A percentile compares a stretch with the other conserved stretches of the same genome.
Evolutionary conservation across 2,113 vertebrate species (phyloP).

Genomic region (Heterotis niloticus): DNA sequence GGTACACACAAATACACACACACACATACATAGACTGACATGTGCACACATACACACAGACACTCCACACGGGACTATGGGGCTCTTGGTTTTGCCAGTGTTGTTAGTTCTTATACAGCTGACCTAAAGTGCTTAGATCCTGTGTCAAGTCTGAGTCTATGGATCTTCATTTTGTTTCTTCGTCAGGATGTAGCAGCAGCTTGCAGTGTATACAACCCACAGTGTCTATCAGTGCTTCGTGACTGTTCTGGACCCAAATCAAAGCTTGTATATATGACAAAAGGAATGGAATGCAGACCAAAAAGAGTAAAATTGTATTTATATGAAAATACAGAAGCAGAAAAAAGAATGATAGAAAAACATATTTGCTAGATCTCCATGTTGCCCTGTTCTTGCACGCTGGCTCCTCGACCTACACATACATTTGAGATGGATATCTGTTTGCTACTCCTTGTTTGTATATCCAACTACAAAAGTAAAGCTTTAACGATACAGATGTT

Average conservation of each 20-base stretch:
- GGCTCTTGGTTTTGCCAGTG: background rate
- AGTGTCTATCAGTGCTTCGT: background rate
- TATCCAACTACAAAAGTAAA: too few species aligned
- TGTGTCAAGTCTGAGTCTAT: too few species aligned
- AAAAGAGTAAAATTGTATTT: slow-evolving; percentile 3
- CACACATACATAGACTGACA: background rate
- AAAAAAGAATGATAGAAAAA: background rate
- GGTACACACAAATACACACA: slow-evolving; percentile 26
- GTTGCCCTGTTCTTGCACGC: background rate
- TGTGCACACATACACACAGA: background rate
- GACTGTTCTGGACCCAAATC: background rate
- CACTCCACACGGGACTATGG: slow-evolving; percentile 1
- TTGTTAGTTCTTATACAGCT: background rate
- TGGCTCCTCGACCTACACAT: too few species aligned
- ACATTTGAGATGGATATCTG: too few species aligned
- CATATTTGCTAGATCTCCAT: background rate
- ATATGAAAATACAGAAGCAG: slow-evolving; percentile 9
- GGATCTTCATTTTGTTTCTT: background rate
- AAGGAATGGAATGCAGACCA: background rate
- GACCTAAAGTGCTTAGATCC: background rate
- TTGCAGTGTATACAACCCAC: background rate
- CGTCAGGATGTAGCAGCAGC: background rate
- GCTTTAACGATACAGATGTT: too few species aligned
- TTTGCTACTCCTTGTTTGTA: too few species aligned
- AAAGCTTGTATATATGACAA: background rate